Evolutionary conservation across 2,888 invertebrate species (phyloP), one percentile per base, ranked within the genome.

Genomic region (Lacanobia wlatinum): DNA sequence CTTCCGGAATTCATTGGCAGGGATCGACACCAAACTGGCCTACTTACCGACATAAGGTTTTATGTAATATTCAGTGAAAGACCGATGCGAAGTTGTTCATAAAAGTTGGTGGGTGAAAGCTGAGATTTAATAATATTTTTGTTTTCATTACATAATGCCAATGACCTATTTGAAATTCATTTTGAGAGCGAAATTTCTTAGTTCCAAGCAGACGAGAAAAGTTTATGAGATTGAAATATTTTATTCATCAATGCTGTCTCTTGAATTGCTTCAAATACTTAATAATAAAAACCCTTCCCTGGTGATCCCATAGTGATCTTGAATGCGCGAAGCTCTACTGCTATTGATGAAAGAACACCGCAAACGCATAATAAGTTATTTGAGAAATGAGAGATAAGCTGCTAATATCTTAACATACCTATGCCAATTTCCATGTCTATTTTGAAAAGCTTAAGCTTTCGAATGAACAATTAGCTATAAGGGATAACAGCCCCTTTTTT

Each of bases 1-100:
- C 87, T 91, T 92, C 91, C 92, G 90, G 88, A 86, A 85, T 85
- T 83, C 78, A 84, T 89, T 88, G 88, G 88, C 88, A 88, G 70
- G 65, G 83, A 77, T 75, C 73, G 73, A 64, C 73, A 73, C 68
- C 43, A 75, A 78, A 65, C 70, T 86, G 85, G 69, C 85, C 85
- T 74, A 86, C 55, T 87, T 86, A 70, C 78, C 78, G 38, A 72
- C 40, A 80, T 77, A 69, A 71, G 65, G 64, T 61, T 79, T 84
- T 83, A 69, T 76, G 73, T 77, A 81, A 78, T 76, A 73, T 71
- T 70, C 56, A 38, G 72, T 60, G 38, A 28, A 63, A 76, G 23
- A 73, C 55, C 68, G 59, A 12, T n/a, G 40, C 50, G 40, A 80
- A 52, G 9, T 23, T 55, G 53, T 10, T 67, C 46, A 61, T 56